phyloP scores from a whole-genome alignment of 92 coral and sea anemone genomes.

The Micromussa lordhowensis region DNA sequence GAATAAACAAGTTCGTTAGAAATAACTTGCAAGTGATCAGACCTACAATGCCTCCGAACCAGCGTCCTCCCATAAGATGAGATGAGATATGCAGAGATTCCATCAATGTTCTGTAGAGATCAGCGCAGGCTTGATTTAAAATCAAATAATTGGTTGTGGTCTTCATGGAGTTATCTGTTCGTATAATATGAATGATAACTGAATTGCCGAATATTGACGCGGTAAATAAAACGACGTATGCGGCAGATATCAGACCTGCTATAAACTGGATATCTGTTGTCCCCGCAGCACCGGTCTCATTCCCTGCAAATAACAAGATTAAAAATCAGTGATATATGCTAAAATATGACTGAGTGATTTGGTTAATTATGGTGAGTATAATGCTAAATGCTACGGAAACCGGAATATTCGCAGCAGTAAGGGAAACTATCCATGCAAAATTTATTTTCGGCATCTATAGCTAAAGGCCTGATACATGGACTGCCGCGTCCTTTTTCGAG shows the following conservation, averaged over 20 bases:
- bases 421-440: no score
- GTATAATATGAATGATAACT: constrained; percentile 5
- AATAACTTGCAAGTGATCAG: constrained; percentile 7
- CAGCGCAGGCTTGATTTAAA: constrained; percentile 19
- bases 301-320: neutral
- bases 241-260: neutral
- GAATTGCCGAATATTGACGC: constrained; percentile 5
- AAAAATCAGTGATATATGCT: no score
- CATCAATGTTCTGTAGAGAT: neutral
- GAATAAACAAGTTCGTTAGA: neutral
- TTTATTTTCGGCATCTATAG: no score
- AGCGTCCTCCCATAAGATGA: neutral
- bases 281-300: neutral
- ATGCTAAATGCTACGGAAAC: no score
- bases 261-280: neutral
- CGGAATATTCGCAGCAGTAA: no score
- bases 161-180: constrained; percentile 6
- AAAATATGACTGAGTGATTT: no score
- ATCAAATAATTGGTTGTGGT: neutral
- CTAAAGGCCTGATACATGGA: no score
- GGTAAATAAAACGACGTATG: neutral
- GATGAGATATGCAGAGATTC: neutral
- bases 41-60: constrained; percentile 7
- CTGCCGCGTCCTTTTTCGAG: no score
- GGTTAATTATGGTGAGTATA: neutral